Conservation (phyloP, 2,113 vertebrate species). For the Mormoops blainvillei region DNA sequence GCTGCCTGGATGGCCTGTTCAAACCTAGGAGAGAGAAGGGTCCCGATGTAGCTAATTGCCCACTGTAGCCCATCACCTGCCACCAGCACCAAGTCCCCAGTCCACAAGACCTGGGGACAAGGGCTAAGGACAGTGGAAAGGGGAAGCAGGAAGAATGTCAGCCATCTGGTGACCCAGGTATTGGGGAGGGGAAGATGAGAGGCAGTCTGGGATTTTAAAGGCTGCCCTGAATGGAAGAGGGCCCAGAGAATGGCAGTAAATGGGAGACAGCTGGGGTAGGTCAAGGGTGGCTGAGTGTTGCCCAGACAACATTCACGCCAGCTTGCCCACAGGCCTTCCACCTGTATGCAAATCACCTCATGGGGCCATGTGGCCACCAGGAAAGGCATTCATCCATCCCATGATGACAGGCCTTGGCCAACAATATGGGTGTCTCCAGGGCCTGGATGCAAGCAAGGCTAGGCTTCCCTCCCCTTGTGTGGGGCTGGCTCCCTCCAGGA, state of each 20-base stretch:
- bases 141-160: neutral
- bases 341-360: slow-evolving; percentile 90
- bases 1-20: slow-evolving; percentile 81
- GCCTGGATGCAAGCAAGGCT: neutral
- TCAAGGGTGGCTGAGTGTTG: slow-evolving; percentile 41
- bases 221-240: slow-evolving; percentile 38
- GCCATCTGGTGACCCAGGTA: neutral
- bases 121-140: neutral
- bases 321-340: slow-evolving; percentile 77
- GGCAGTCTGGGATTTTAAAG: slow-evolving; percentile 40
- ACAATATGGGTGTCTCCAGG: neutral
- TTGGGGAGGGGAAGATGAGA: neutral
- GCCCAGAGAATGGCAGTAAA: neutral
- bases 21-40: slow-evolving; percentile 80
- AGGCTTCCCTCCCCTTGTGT: neutral
- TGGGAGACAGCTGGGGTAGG: slow-evolving; percentile 40
- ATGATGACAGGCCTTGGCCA: neutral
- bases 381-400: slow-evolving; percentile 62
- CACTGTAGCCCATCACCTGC: neutral
- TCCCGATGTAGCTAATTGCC: neutral
- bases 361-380: slow-evolving; percentile 80
- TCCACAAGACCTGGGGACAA: neutral
- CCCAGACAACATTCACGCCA: slow-evolving; percentile 51
- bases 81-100: neutral
- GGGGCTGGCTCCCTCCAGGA: neutral